These are phyloP conservation scores for Drosophila dunni DNA, from an alignment of 1,140 invertebrate species.

Conservation along the genomic window DNA sequence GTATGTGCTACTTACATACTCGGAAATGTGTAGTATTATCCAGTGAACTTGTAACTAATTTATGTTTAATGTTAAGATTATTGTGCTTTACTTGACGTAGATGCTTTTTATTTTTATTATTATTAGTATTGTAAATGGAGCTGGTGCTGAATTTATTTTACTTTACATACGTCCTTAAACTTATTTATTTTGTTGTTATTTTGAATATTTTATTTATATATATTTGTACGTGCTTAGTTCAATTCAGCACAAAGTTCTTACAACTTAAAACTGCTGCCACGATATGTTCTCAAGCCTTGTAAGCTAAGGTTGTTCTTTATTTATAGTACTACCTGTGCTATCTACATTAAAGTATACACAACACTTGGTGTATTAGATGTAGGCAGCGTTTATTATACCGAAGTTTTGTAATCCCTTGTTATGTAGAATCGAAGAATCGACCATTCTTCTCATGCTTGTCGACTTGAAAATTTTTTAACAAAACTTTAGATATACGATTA, in stretches of 20 bases:
- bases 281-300: conserved; percentile 60
- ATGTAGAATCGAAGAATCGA: conserved; percentile 21
- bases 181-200: conserved; percentile 41
- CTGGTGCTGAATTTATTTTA: conserved; percentile 5
- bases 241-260: conserved; percentile 22
- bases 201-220: conserved; percentile 17
- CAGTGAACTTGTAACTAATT: conserved; percentile 60
- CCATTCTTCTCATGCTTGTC: conserved; percentile 18
- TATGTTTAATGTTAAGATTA: conserved; percentile 47
- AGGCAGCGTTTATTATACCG: conserved; percentile 46
- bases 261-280: conserved; percentile 21
- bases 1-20: conserved; percentile 39
- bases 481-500: conserved; percentile 56
- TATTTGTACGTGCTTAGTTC: conserved; percentile 3
- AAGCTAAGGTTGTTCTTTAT: conserved; percentile 51
- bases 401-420: conserved; percentile 36
- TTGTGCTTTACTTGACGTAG: conserved; percentile 51
- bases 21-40: conserved; percentile 63
- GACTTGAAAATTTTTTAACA: conserved; percentile 17
- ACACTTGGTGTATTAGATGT: conserved; percentile 30
- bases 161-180: conserved; percentile 27
- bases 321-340: conserved; percentile 35
- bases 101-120: conserved; percentile 43
- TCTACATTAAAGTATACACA: conserved; percentile 31
- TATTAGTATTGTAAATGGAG: conserved; percentile 20